Evolutionary conservation across 1,140 invertebrate genomes (phyloP), one percentile per base, ranked within the genome.

Genomic region (Drosophila teissieri): DNA sequence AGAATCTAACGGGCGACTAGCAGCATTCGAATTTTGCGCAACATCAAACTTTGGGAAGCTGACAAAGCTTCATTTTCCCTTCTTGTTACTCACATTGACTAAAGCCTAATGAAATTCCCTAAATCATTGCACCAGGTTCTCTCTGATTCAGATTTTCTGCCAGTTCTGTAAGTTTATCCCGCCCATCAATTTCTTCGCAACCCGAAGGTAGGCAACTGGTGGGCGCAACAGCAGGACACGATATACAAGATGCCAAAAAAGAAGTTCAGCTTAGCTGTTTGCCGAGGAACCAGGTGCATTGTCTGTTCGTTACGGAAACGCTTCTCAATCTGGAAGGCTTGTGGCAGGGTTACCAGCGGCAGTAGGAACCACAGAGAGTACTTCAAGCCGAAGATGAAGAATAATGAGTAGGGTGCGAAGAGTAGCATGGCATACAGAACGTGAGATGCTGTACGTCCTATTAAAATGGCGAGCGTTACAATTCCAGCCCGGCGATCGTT

Each of bases 381-480:
- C 90, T 97, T 96, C 0, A 98, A 93, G 7, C 96, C 95, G 54
- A 96, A 94, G 42, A 98, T 96, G 36, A 96, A 95, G 93, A 98
- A 96, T 68, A 97, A 94, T 58, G 98, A 96, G 80, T 98, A 99
- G 5, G 98, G 98, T 42, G 95, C 95, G 92, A 99, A 99, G 11
- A 99, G 92, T 67, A 99, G 94, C 93, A 98, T 95, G 48, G 96
- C 97, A 93, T 98, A 99, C 8, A 99, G 93, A 65, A 98, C 94
- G 93, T 98, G 97, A 11, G 98, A 99, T 58, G 96, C 96, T 42
- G 96, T 97, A 80, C 95, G 95, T 14, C 98, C 98, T 78, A 99
- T 96, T n/a, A 98, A 92, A 88, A 99, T 98, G 8, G 98, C 97
- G 73, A 99, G 92, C 6, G 98, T 99, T 0, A 99, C 96, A 70